Percentiles rank a stretch among this genome's conserved stretches.
Conservation (phyloP, 2,113 vertebrate species). For the Sceloporus undulatus region DNA sequence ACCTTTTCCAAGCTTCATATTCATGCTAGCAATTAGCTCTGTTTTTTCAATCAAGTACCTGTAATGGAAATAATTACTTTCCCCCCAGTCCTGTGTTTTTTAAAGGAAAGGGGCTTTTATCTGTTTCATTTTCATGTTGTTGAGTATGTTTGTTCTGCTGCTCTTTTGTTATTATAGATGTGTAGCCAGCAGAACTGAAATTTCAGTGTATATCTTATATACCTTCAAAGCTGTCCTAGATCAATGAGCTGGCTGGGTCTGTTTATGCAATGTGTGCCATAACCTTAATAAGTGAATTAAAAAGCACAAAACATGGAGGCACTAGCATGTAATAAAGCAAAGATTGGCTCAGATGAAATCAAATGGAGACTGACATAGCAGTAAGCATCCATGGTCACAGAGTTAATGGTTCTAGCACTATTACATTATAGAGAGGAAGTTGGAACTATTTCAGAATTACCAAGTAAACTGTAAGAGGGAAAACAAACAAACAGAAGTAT, state of each 20-base stretch:
- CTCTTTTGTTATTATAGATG: background rate
- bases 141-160: background rate
- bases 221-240: background rate
- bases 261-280: background rate
- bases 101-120: background rate
- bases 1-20: too few relatives aligned
- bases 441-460: background rate
- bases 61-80: background rate
- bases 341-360: background rate
- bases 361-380: slow-evolving; percentile 36
- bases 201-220: background rate
- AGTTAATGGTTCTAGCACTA: slow-evolving; percentile 16
- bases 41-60: background rate
- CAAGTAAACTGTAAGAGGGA: background rate
- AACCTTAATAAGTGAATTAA: slow-evolving; percentile 11
- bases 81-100: background rate
- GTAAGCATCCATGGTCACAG: background rate
- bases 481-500: background rate
- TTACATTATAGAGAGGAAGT: background rate
- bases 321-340: slow-evolving; percentile 39
- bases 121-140: background rate
- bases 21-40: too few relatives aligned
- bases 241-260: background rate
- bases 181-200: background rate
- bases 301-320: slow-evolving; percentile 15